Evolutionary conservation across 92 coral and sea anemone species (phyloP).

Genomic region (Galaxea fascicularis): DNA sequence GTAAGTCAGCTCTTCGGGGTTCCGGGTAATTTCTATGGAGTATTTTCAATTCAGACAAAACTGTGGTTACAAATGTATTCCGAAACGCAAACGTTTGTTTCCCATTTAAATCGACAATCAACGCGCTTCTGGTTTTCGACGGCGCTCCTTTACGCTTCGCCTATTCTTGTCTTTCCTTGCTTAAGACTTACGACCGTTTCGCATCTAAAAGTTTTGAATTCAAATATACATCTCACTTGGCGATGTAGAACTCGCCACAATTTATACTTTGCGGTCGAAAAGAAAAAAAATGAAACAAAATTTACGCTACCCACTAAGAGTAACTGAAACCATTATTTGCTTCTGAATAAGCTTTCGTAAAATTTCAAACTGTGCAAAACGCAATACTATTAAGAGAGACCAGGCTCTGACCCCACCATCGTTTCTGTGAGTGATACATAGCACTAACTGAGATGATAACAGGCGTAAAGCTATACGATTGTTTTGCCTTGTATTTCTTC

Average conservation of each 20-base stretch:
- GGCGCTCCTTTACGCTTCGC: neutral
- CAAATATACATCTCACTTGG: neutral
- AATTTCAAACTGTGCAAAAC: neutral
- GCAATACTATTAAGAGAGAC: neutral
- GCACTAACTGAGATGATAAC: neutral
- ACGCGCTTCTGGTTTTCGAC: neutral
- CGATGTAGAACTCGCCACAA: neutral
- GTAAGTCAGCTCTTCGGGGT: constrained; percentile 12
- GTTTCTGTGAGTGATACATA: neutral
- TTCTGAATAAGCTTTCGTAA: neutral
- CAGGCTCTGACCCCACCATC: constrained; percentile 8
- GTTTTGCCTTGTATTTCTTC: neutral
- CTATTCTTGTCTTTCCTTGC: neutral
- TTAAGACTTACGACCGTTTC: neutral
- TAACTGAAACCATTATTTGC: neutral
- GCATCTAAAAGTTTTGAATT: neutral
- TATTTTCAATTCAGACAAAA: constrained; percentile 9
- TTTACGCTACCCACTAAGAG: neutral
- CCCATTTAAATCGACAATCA: neutral
- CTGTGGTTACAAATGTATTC: neutral
- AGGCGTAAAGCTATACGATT: neutral
- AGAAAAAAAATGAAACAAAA: neutral
- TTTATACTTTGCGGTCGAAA: constrained; percentile 15
- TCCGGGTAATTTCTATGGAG: neutral
- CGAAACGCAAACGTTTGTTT: constrained; percentile 12